These are phyloP conservation scores for Indicator indicator DNA, from an alignment of 2,113 vertebrate genomes.

Conservation along the genomic window DNA sequence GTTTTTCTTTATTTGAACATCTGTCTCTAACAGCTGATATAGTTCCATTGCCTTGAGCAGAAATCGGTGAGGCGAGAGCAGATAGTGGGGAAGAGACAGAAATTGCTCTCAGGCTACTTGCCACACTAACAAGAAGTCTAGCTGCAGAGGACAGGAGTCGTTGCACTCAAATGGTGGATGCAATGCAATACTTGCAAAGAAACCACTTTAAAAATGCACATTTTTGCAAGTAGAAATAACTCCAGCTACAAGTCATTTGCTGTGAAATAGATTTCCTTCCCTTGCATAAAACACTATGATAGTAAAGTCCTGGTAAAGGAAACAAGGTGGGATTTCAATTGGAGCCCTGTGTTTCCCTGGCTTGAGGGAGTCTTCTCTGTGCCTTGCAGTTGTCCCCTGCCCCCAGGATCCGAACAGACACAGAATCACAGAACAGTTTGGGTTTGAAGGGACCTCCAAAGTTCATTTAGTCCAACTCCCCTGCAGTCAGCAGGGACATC, in stretches of 20 bases:
- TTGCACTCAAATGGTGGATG: neutral
- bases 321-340: neutral
- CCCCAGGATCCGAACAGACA: neutral
- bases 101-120: conserved; percentile 1
- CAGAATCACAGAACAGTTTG: too few species aligned
- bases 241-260: neutral
- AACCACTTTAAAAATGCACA: neutral
- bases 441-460: too few species aligned
- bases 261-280: neutral
- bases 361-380: neutral
- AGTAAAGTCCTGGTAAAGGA: neutral
- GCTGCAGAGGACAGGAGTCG: neutral
- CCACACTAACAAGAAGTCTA: neutral
- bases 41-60: conserved; percentile 19
- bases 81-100: neutral
- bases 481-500: too few species aligned
- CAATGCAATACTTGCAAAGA: neutral
- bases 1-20: conserved; percentile 30
- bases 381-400: neutral
- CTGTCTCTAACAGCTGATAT: conserved; percentile 5
- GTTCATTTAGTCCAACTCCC: too few species aligned
- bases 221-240: neutral
- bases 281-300: neutral
- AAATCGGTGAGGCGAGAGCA: conserved; percentile 18
- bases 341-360: neutral